Base-by-base conservation (phyloP, 2,113 vertebrate species). In the Chitala chitala region DNA sequence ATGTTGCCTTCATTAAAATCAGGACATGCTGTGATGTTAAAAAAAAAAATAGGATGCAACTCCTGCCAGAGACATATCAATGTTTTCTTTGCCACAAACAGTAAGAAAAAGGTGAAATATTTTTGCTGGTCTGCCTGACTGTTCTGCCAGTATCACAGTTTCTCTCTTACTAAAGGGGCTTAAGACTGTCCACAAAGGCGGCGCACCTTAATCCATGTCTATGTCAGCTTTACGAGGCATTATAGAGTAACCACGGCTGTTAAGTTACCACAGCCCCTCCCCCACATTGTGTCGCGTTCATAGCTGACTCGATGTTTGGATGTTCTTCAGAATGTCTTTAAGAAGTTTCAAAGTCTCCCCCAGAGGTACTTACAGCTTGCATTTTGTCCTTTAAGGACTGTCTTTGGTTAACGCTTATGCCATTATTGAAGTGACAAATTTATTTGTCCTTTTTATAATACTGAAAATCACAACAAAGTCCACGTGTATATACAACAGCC, bases 201-300 rank as follows among this genome's bases (percentile, higher is more conserved):
- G 42, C 15, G n/a, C 55, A 5, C 56, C 50, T n/a, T 59, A 72
- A 72, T 72, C 71, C 40, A 59, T 72, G 71, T 59, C 55, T 72
- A 38, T 55, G 24, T 59, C 69, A 42, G 71, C 22, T 5, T 72
- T 72, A 72, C 29, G 54, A 55, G 55, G 38, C 59, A 46, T 29
- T 17, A 15, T 15, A 26, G 58, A 20, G 31, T 33, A 2, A 3
- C 26, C 2, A 9, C 31, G 40, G 31, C 22, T 22, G 5, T 22
- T 4, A 20, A 61, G 33, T 24, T 6, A 22, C 54, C 58, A 44
- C 24, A 29, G n/a, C 22, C 22, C 8, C 8, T 61, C 26, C 12
- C 15, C 69, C 33, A 26, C 51, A 55, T 8, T 24, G 50, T 38
- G 33, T 10, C 33, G 8, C 20, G 13, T 36, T 40, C 13, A 54